These are phyloP conservation scores for Lepus oiostolus DNA, from an alignment of 2,797 vertebrate genomes.

Conservation along the genomic window DNA sequence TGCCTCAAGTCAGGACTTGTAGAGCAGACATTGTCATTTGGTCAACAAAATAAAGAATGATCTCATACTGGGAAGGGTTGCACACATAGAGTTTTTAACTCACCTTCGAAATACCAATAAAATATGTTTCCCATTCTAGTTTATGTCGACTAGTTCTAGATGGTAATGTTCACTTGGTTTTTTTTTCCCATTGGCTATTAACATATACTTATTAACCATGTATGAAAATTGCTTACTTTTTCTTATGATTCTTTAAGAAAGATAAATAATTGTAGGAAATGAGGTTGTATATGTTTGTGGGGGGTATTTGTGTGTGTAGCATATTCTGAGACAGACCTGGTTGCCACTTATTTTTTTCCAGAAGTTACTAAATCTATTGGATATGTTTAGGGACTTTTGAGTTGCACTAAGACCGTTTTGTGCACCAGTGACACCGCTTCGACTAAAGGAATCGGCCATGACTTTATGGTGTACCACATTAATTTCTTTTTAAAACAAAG, in stretches of 20 bases:
- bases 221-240: background rate
- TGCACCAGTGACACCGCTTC: background rate
- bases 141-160: background rate
- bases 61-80: background rate
- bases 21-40: background rate
- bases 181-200: background rate
- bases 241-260: constrained; percentile 22
- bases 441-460: background rate
- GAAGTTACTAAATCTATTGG: background rate
- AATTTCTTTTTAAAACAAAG: background rate
- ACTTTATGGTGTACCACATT: background rate
- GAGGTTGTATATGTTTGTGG: background rate
- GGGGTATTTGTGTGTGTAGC: background rate
- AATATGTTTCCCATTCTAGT: background rate
- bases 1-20: background rate
- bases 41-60: background rate
- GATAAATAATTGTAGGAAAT: background rate
- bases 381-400: background rate
- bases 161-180: background rate
- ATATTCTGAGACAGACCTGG: background rate
- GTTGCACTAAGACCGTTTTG: background rate
- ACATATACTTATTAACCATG: background rate
- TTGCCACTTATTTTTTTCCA: background rate
- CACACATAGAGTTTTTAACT: background rate
- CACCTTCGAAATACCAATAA: background rate